Evolutionary conservation across 2,797 vertebrate species (phyloP), one percentile per base, ranked within the genome.

Genomic region (Pantherophis vulpinus): DNA sequence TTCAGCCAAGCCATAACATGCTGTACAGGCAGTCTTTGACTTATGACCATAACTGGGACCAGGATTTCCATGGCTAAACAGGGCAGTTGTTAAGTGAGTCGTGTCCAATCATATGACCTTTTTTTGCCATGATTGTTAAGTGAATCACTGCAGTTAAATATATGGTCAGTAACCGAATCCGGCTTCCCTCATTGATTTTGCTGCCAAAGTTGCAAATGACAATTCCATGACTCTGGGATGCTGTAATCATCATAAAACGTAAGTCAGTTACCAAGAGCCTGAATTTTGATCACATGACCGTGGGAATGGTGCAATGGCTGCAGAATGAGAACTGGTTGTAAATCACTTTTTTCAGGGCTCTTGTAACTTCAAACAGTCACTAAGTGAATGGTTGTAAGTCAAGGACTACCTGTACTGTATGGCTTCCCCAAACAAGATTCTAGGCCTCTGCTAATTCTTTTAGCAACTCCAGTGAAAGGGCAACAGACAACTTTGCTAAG

Each of bases 381-480:
- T 74, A 37, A 32, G 32, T 74, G n/a, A 74, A 74, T 74, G n/a
- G 14, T 9, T 74, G 6, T 74, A 18, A 32, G 14, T 74, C n/a
- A 37, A 66, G 29, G 63, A 66, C 29, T 16, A n/a, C 29, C 63
- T 59, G 0, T 20, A 25, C 70, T 86, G 0, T 18, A 27, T 74
- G 86, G 74, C 87, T 92, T 47, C 29, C 25, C 18, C 42, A 63
- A 16, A 83, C 2, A 29, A 20, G 20, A 70, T 63, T 88, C 79
- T 93, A 93, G 4, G 55, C 88, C 3, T 90, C 59, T 90, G 51
- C 92, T 37, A 54, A 91, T 83, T 90, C 37, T 87, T 25, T 32
- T 32, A 23, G 12, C 11, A 51, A 55, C 20, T 63, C 88, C 16
- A 91, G 88, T 70, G 86, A 92, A 56, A 58, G 94, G 87, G 29